Base-by-base conservation (phyloP, 2,113 vertebrate genomes). In the Ploceus nigricollis region DNA sequence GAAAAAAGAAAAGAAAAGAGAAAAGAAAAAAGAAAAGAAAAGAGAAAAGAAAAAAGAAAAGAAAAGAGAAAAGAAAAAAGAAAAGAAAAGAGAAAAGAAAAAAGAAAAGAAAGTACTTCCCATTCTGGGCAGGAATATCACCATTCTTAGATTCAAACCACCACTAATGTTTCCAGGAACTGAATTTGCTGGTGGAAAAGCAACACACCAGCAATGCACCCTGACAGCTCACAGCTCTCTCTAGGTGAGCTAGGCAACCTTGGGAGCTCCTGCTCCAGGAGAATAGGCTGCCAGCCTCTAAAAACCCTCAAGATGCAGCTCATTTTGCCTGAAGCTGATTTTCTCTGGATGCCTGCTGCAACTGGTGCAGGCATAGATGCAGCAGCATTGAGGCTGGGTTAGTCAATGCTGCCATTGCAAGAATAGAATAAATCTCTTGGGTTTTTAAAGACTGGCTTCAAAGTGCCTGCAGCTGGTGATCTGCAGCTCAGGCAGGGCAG, bases 361-460 rank as follows among this genome's bases (percentile, higher is more conserved):
- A 1, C 13, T 0, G 3, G 7, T 81, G n/a, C 11, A 64, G 33
- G 15, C 6, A 4, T 2, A 39, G 42, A 15, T 10, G 13, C 25
- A 51, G 50, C 11, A 11, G 9, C 27, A 33, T 2, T 0, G 0
- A 27, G 35, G 28, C 48, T 21, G 15, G 23, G 6, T 58, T 51
- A 45, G 20, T 15, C 78, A 58, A 75, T 17, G 18, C 7, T 58
- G 27, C 72, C 54, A 1, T 25, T 48, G n/a, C 25, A 78, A 78
- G 54, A 45, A 28, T 1, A 66, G 30, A 8, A 58, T 51, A 35
- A 58, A 50, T 65, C 18, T 61, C 18, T 20, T 54, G 18, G 10
- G 7, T 31, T 92, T 51, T 39, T 40, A 63, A 77, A 75, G 25
- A 11, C 9, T 63, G 4, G 1, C 15, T 44, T 35, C 28, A 20